Conservation (phyloP, 2,888 invertebrate genomes). For the Acleris emargana region DNA sequence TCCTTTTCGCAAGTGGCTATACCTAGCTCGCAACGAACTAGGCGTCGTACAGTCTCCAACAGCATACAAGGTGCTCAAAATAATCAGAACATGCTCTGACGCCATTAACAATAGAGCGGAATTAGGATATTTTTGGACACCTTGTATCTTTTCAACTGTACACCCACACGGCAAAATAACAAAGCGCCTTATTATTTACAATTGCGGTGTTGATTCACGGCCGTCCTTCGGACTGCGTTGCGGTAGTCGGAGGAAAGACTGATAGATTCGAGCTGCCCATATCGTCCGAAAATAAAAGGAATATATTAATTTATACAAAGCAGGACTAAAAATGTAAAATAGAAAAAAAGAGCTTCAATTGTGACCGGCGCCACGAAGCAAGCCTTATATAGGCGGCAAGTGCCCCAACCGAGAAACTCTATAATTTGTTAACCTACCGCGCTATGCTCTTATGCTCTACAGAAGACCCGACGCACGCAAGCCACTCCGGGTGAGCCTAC, state of each 20-base stretch:
- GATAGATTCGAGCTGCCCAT: slow-evolving; percentile 23
- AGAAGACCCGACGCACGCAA: slow-evolving; percentile 28
- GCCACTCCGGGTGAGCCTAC: slow-evolving; percentile 55
- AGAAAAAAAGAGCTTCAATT: slow-evolving; percentile 4
- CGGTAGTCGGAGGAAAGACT: slow-evolving; percentile 10
- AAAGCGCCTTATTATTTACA: background rate
- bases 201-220: slow-evolving; percentile 1
- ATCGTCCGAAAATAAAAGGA: slow-evolving; percentile 16
- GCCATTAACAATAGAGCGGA: no score
- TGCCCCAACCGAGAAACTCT: slow-evolving; percentile 22
- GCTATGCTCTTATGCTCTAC: slow-evolving; percentile 29
- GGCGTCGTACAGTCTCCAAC: no score
- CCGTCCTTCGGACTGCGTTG: background rate
- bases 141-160: no score
- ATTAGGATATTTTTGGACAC: no score
- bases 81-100: no score
- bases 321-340: slow-evolving; percentile 8
- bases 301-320: slow-evolving; percentile 20
- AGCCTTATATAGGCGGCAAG: slow-evolving; percentile 15
- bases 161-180: no score
- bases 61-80: no score
- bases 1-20: no score
- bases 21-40: no score
- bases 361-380: slow-evolving; percentile 21
- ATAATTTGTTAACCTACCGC: slow-evolving; percentile 30